Base-by-base conservation (phyloP, 2,113 vertebrate genomes). In the Carassius gibelio region DNA sequence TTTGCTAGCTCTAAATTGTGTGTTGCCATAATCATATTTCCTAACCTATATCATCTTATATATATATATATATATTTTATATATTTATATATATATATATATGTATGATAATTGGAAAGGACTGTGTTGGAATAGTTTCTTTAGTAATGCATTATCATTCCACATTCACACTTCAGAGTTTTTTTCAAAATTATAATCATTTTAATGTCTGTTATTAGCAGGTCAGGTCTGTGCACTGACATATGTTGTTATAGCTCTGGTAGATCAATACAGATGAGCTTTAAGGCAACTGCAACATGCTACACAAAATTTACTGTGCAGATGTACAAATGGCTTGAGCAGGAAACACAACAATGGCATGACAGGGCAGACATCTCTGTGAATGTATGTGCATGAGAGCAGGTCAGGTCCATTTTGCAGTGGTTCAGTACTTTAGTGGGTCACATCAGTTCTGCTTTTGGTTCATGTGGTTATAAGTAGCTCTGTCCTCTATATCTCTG, bases 381-480 rank as follows among this genome's bases (percentile, higher is more conserved):
- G 48, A 26, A 45, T 42, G 52, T 38, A 13, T 69, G 42, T 84
- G 21, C 45, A 13, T 36, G 19, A 59, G 64, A 85, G 50, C 26
- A 57, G 75, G 45, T 61, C 48, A 68, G 77, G 45, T 76, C 36
- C 23, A 15, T 68, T 55, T 17, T 82, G 26, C 30, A 81, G 76
- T 59, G 23, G 34, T 75, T 81, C 36, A 71, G 64, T 42, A 23
- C 82, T 86, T 74, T 76, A 84, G 55, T 86, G 76, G 87, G 80
- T 83, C 84, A 88, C 62, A 71, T 81, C 71, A 81, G 34, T 57
- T 86, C 48, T 76, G 48, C 59, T 84, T 86, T 17, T 69, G 36
- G 34, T 62, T 72, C 48, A 38, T 42, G 64, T 13, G 78, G 34
- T 50, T 83, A 75, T 83, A 83, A 83, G 52, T 85, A 85, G 87